A percentile compares a stretch with the other conserved stretches of the same genome.
These are phyloP conservation scores for Ctenoplectra terminalis DNA, from an alignment of 1,140 invertebrate species.

Conservation along the genomic window DNA sequence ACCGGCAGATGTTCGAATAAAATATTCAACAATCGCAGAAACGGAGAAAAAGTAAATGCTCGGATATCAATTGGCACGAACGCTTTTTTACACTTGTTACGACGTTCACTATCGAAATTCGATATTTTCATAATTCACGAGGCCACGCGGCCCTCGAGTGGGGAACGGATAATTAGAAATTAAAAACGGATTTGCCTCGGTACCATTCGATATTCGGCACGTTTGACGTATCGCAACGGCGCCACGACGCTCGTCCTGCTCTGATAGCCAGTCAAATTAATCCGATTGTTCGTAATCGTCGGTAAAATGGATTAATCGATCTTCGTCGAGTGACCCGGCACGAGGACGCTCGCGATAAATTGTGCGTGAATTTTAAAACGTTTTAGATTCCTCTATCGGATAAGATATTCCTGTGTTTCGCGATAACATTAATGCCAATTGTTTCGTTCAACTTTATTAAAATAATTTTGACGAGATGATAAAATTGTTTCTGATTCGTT, in stretches of 20 bases:
- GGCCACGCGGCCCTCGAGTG: too few relatives aligned
- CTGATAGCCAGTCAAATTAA: slow-evolving; percentile 44
- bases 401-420: background rate
- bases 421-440: too few relatives aligned
- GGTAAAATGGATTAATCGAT: slow-evolving; percentile 52
- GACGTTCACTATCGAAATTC: slow-evolving; percentile 3
- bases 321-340: background rate
- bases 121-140: slow-evolving; percentile 22
- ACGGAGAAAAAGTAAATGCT: background rate
- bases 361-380: background rate
- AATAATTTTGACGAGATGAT: too few relatives aligned
- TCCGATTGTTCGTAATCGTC: slow-evolving; percentile 39
- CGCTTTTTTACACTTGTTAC: background rate
- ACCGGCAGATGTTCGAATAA: too few relatives aligned
- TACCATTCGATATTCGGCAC: slow-evolving; percentile 12
- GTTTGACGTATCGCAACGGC: background rate
- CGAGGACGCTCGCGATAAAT: background rate
- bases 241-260: background rate
- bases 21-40: background rate
- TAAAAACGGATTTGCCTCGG: slow-evolving; percentile 1
- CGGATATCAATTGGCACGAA: background rate
- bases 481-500: too few relatives aligned
- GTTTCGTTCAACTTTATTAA: too few relatives aligned
- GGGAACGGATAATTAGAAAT: slow-evolving; percentile 10
- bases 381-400: background rate